Conservation (phyloP, 2,797 vertebrate genomes). For the Dallia pectoralis region DNA sequence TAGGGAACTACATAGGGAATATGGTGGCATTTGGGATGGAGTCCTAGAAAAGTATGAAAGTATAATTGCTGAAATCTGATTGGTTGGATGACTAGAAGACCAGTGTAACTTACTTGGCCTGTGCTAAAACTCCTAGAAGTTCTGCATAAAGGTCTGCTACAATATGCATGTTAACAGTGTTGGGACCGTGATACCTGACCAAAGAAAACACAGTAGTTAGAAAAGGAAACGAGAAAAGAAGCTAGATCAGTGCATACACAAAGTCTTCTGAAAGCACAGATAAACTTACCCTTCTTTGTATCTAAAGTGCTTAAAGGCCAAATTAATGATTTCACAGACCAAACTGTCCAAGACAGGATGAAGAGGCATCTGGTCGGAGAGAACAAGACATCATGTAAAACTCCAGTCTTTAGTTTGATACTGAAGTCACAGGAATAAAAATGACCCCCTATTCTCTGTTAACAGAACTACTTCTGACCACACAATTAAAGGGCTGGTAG, state of each 20-base stretch:
- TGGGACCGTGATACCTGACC: constrained; percentile 92
- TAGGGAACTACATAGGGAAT: neutral
- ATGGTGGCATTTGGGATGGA: too few species aligned
- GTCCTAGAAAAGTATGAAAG: neutral
- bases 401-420: neutral
- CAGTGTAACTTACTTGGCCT: constrained; percentile 88
- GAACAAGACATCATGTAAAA: constrained; percentile 15
- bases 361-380: constrained; percentile 86
- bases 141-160: constrained; percentile 98
- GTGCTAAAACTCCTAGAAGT: constrained; percentile 93
- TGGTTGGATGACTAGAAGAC: neutral
- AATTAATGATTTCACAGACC: constrained; percentile 93
- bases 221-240: neutral
- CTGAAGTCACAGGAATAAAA: neutral
- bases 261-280: constrained; percentile 23
- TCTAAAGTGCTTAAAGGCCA: constrained; percentile 99
- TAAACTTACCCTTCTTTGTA: constrained; percentile 94
- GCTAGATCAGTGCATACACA: neutral
- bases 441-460: neutral
- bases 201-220: constrained; percentile 8
- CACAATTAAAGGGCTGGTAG: neutral
- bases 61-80: neutral
- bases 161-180: constrained; percentile 98
- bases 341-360: constrained; percentile 93
- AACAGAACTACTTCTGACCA: neutral